Evolutionary conservation across 2,888 invertebrate species (phyloP), one percentile per base, ranked within the genome.

Genomic region (Listrodromus nycthemerus): DNA sequence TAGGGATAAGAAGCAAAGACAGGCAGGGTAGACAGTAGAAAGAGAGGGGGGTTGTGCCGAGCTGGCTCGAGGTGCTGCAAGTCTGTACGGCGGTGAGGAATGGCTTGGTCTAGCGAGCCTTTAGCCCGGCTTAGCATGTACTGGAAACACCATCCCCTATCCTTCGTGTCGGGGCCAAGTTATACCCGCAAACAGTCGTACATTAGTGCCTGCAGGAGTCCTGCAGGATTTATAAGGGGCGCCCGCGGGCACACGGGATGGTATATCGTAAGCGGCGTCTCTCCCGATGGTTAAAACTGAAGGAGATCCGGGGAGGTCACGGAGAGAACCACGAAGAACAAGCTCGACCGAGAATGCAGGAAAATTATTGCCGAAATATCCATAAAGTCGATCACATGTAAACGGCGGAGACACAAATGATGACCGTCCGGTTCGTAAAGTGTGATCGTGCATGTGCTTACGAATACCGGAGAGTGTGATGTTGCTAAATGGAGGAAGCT

Each of bases 161-260:
- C 93, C 92, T 91, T 93, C 93, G 91, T 92, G 93, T 93, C 89
- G 92, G 91, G 93, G 92, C 92, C 93, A 92, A 93, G 93, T 93
- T 93, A 93, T 93, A 92, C 93, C 92, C 92, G 92, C 93, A 93
- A 93, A 93, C 93, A 93, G 93, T 93, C 93, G 93, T 93, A 93
- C 93, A 92, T 93, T 93, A 93, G 93, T 93, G 93, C 91, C 91
- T 91, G 89, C 91, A 89, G 89, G 91, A 92, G 92, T 93, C 92
- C 91, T 92, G 91, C 90, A 93, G 93, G 92, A 93, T 93, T 93
- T 93, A 92, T 92, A 92, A 91, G 92, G 91, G 91, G 88, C 89
- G 89, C 90, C 87, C 89, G 87, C 89, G 89, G 89, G 90, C 88
- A 88, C 88, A 86, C 87, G 86, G 88, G 86, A 88, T 88, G 88